A percentile compares a stretch with the other conserved stretches of the same genome.
Conservation (phyloP, 2,888 invertebrate species). For the Dynastes tityus region DNA sequence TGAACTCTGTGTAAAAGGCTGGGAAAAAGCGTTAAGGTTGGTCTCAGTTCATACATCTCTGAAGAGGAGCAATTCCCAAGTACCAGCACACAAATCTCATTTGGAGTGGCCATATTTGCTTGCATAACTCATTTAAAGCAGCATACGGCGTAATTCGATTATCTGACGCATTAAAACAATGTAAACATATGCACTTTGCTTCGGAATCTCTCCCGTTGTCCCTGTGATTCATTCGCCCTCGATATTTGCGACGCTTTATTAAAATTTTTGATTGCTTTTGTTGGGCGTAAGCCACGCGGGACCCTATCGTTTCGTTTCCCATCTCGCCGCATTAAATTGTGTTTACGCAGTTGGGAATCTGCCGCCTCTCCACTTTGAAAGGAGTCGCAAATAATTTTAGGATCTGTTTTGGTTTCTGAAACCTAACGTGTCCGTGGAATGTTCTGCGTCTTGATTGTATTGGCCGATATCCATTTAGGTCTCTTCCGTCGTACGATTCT, state of each 20-base stretch:
- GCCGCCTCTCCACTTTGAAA: not conserved
- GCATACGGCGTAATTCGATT: constrained; percentile 50
- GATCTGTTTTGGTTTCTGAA: constrained; percentile 6
- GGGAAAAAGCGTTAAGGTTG: too few relatives aligned
- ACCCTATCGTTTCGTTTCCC: constrained; percentile 20
- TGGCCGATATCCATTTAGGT: not conserved
- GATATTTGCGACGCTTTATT: constrained; percentile 51
- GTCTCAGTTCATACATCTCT: not conserved
- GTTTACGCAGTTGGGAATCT: constrained; percentile 25
- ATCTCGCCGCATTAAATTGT: constrained; percentile 34
- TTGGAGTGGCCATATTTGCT: not conserved
- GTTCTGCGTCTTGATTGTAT: not conserved
- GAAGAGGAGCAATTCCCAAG: not conserved
- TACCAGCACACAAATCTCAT: not conserved
- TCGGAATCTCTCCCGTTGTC: constrained; percentile 10
- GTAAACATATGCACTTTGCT: constrained; percentile 49
- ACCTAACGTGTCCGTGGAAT: not conserved
- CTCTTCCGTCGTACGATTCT: not conserved
- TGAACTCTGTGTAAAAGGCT: not conserved
- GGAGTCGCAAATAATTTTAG: constrained; percentile 10
- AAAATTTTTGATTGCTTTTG: constrained; percentile 51
- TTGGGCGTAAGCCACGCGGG: constrained; percentile 20
- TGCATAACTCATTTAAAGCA: not conserved
- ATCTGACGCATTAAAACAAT: constrained; percentile 51
- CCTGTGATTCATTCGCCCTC: constrained; percentile 42